These are phyloP conservation scores for Drosophila mulleri DNA, from an alignment of 2,888 invertebrate species.

Conservation along the genomic window DNA sequence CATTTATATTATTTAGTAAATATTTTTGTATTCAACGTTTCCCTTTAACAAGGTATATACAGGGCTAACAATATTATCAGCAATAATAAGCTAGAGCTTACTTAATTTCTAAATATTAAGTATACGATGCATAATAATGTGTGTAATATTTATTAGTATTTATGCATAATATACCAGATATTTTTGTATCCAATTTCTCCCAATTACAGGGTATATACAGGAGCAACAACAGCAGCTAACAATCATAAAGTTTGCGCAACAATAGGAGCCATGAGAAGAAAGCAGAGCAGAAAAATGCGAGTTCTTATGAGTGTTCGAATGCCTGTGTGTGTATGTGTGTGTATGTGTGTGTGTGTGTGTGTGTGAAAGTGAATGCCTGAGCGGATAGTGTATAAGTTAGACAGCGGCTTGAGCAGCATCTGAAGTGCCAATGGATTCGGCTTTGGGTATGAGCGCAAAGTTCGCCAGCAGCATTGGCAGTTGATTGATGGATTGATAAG, in stretches of 20 bases:
- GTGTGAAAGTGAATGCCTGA: constrained; percentile 10
- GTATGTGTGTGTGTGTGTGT: constrained; percentile 6
- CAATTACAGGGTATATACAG: constrained; percentile 22
- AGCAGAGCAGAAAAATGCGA: constrained; percentile 17
- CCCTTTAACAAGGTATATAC: too few species aligned
- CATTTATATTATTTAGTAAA: too few species aligned
- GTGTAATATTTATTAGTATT: too few species aligned
- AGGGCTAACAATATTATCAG: too few species aligned
- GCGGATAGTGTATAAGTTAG: constrained; percentile 3
- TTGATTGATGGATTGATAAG: constrained; percentile 6
- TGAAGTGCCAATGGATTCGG: constrained; percentile 12
- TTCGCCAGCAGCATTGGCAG: not conserved
- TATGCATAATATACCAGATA: too few species aligned
- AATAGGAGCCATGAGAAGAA: constrained; percentile 25
- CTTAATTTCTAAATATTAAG: too few species aligned
- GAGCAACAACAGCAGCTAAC: constrained; percentile 23
- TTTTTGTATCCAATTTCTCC: too few species aligned
- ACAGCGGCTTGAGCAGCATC: not conserved
- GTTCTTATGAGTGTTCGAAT: not conserved
- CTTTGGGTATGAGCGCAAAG: not conserved
- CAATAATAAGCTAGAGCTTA: too few species aligned
- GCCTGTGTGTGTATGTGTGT: not conserved
- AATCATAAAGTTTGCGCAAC: constrained; percentile 47
- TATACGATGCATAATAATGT: too few species aligned
- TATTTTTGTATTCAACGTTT: too few species aligned